These are phyloP conservation scores for Cyprinodon diabolis DNA, from an alignment of 2,797 vertebrate genomes.

Conservation along the genomic window DNA sequence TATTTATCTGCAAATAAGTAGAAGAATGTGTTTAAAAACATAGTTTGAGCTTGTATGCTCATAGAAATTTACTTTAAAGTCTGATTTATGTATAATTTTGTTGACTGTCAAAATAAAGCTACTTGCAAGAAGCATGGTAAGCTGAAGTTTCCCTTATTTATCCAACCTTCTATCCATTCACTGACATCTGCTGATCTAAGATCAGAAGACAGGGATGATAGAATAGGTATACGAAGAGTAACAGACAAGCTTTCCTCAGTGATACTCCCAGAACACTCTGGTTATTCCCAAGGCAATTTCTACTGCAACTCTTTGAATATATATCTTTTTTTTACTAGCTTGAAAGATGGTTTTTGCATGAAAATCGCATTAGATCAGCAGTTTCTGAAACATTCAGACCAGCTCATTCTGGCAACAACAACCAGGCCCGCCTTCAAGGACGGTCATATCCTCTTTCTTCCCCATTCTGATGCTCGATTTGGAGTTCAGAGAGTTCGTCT, in stretches of 20 bases:
- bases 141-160: background rate
- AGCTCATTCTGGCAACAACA: background rate
- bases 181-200: background rate
- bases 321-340: background rate
- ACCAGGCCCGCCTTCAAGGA: background rate
- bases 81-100: no score
- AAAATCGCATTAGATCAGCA: background rate
- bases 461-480: background rate
- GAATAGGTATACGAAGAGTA: background rate
- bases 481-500: background rate
- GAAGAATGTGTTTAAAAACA: no score
- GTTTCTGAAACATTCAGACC: background rate
- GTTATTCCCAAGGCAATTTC: background rate
- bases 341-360: background rate
- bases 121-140: background rate
- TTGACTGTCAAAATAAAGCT: no score
- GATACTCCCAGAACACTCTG: background rate
- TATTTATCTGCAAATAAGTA: no score
- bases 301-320: background rate
- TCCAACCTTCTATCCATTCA: background rate
- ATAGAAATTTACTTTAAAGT: no score
- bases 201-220: background rate
- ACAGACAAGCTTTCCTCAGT: background rate
- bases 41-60: no score
- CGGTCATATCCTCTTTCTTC: background rate